Conservation (phyloP, 2,888 invertebrate genomes). For the Epistrophe grossulariae region DNA sequence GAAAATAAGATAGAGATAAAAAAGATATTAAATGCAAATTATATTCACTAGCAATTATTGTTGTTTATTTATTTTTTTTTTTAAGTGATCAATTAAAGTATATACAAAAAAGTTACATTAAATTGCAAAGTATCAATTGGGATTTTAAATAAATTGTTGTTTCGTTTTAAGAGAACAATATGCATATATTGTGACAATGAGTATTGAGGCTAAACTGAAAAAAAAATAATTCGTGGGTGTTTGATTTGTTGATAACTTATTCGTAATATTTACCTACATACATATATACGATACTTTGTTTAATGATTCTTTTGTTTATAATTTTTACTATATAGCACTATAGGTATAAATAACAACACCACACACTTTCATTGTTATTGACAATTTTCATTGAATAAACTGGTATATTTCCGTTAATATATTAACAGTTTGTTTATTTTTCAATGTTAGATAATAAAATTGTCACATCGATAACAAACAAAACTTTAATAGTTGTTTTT, state of each 20-base stretch:
- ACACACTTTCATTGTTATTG: neutral
- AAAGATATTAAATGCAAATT: constrained; percentile 60
- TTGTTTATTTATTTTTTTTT: neutral
- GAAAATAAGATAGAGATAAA: constrained; percentile 24
- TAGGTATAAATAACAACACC: neutral
- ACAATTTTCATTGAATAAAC: neutral
- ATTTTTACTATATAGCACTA: neutral
- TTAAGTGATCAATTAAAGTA: constrained; percentile 49
- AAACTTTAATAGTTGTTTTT: neutral
- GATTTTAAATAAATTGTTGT: neutral
- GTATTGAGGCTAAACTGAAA: constrained; percentile 32
- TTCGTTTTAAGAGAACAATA: constrained; percentile 1
- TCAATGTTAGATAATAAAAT: neutral
- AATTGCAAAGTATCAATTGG: constrained; percentile 24
- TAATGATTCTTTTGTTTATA: neutral
- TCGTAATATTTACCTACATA: neutral
- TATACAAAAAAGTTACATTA: constrained; percentile 16
- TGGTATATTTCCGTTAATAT: neutral
- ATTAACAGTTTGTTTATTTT: neutral
- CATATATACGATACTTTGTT: neutral
- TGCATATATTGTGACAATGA: neutral
- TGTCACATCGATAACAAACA: neutral
- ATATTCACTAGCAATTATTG: constrained; percentile 49
- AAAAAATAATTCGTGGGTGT: constrained; percentile 47
- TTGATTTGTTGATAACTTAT: neutral